These are phyloP conservation scores for Eulemur mongoz DNA, from an alignment of 2,797 vertebrate species.

Conservation along the genomic window DNA sequence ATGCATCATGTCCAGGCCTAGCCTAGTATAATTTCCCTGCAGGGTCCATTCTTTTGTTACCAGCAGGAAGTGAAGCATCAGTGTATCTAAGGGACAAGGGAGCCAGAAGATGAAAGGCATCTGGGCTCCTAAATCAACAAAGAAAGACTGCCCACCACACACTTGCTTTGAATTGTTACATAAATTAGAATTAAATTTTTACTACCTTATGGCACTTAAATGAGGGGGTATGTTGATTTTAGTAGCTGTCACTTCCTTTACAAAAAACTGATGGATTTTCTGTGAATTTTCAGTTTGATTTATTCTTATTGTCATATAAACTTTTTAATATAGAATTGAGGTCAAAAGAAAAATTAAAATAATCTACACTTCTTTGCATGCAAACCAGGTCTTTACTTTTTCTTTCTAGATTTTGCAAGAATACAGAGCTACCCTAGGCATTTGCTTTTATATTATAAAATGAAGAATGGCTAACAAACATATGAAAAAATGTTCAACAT, in stretches of 20 bases:
- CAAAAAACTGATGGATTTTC: neutral
- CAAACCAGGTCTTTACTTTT: neutral
- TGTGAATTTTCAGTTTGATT: constrained; percentile 31
- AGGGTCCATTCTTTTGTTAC: neutral
- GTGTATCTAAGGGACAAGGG: neutral
- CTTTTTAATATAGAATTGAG: neutral
- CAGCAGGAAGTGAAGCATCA: neutral
- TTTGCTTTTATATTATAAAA: constrained; percentile 2
- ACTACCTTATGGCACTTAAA: neutral
- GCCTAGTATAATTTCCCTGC: neutral
- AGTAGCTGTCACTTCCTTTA: neutral
- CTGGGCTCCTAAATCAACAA: neutral
- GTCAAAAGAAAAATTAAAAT: constrained; percentile 29
- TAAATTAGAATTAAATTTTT: neutral
- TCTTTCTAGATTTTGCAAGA: neutral
- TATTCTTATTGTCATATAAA: neutral
- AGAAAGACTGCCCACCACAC: neutral
- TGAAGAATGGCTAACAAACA: neutral
- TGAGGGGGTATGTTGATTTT: neutral
- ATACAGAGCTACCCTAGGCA: neutral
- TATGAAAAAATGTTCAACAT: too few relatives aligned
- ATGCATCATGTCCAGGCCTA: neutral
- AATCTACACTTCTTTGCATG: neutral
- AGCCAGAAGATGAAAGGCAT: neutral
- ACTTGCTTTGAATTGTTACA: neutral